Percentiles rank a stretch among this genome's conserved stretches.
Conservation (phyloP, 1,140 invertebrate genomes). For the Drosophila fuyamai region DNA sequence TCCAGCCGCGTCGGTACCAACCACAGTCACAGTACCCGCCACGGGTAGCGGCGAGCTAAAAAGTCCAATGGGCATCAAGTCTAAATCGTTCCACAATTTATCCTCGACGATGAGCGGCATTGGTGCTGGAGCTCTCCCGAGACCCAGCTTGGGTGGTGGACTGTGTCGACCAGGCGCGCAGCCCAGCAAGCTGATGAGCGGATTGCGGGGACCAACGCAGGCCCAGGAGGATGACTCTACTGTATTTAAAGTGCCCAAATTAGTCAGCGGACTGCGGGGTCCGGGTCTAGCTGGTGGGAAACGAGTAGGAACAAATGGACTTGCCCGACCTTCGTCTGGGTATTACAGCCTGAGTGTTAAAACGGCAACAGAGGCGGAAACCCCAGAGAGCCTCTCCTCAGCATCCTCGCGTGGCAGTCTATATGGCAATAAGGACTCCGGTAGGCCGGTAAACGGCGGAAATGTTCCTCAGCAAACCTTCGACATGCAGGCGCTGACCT, state of each 20-base stretch:
- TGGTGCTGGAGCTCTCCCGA: constrained; percentile 17
- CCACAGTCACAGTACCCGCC: constrained; percentile 5
- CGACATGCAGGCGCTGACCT: constrained; percentile 53
- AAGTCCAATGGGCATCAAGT: constrained; percentile 83
- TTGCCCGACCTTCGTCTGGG: constrained; percentile 78
- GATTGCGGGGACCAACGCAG: constrained; percentile 20
- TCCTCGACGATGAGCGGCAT: constrained; percentile 58
- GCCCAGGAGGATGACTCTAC: constrained; percentile 55
- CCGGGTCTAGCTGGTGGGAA: constrained; percentile 45
- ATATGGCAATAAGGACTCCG: constrained; percentile 55
- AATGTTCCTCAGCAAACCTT: constrained; percentile 36
- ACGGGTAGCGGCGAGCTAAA: constrained; percentile 56
- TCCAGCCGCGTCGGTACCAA: constrained; percentile 7
- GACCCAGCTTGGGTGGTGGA: constrained; percentile 50
- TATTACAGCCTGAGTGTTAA: constrained; percentile 75
- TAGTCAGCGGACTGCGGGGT: constrained; percentile 66
- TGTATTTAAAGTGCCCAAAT: constrained; percentile 73
- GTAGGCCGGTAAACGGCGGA: constrained; percentile 26
- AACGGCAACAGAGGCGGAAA: constrained; percentile 52
- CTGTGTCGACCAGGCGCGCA: constrained; percentile 46
- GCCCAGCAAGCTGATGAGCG: constrained; percentile 27
- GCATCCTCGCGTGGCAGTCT: constrained; percentile 78
- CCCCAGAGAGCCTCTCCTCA: constrained; percentile 78
- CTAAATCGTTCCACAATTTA: constrained; percentile 82
- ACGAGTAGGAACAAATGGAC: constrained; percentile 56